Percentiles rank a stretch among this genome's conserved stretches.
Conservation (phyloP, 1,140 invertebrate genomes). For the Ephestia elutella region DNA sequence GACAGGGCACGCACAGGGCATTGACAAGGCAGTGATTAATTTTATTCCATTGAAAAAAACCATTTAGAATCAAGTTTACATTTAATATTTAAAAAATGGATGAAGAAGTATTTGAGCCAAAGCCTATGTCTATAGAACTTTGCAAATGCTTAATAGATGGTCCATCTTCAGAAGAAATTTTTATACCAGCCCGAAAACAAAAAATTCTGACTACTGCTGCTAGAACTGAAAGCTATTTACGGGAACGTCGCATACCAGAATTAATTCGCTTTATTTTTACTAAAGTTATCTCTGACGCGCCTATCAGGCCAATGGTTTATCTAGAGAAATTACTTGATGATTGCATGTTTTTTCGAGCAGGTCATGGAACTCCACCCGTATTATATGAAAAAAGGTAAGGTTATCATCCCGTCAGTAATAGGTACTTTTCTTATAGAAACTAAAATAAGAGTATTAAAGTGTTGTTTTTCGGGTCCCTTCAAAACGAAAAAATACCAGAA, state of each 20-base stretch:
- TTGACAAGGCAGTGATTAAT: too few species aligned
- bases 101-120: slow-evolving; percentile 27
- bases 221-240: slow-evolving; percentile 56
- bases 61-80: too few species aligned
- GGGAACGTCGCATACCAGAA: slow-evolving; percentile 53
- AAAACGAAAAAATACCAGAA: too few species aligned
- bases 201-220: slow-evolving; percentile 41
- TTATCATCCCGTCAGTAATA: neutral
- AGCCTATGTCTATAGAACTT: slow-evolving; percentile 23
- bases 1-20: too few species aligned
- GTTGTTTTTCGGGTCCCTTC: too few species aligned
- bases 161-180: slow-evolving; percentile 24
- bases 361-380: slow-evolving; percentile 44
- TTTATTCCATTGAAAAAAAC: too few species aligned
- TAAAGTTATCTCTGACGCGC: slow-evolving; percentile 42
- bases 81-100: slow-evolving; percentile 25
- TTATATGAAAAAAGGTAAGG: slow-evolving; percentile 53
- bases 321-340: slow-evolving; percentile 52
- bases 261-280: slow-evolving; percentile 51
- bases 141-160: slow-evolving; percentile 42
- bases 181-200: slow-evolving; percentile 41
- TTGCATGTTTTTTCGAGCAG: slow-evolving; percentile 59
- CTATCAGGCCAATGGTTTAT: slow-evolving; percentile 41
- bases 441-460: too few species aligned
- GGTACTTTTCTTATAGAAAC: too few species aligned